Percentiles rank a stretch among this genome's conserved stretches.
phyloP scores from a whole-genome alignment of 2,113 vertebrate genomes.

The Hippocampus comes region DNA sequence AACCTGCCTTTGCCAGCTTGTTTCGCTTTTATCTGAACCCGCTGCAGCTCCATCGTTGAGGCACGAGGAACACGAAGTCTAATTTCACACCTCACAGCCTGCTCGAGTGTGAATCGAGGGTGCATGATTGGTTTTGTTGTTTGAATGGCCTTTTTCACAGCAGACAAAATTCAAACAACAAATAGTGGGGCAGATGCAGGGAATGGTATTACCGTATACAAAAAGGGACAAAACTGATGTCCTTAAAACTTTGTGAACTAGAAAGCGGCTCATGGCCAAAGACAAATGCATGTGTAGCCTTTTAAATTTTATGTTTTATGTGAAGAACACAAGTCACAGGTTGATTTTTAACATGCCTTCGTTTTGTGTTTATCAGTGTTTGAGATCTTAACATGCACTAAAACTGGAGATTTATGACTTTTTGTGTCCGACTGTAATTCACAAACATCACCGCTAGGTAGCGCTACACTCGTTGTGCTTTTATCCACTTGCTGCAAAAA shows the following conservation, averaged over 20 bases:
- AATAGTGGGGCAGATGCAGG: no score
- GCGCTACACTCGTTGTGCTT: background rate
- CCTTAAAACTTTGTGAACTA: background rate
- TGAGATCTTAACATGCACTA: no score
- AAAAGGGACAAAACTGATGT: background rate
- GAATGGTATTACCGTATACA: background rate
- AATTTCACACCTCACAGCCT: conserved; percentile 20
- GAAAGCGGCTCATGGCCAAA: no score
- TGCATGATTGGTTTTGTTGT: background rate
- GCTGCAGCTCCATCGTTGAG: conserved; percentile 6
- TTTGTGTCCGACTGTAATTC: background rate
- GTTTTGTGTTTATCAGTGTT: no score
- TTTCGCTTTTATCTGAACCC: background rate
- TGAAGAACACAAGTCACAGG: no score
- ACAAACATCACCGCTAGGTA: background rate
- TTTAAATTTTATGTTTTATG: no score
- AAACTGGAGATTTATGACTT: background rate
- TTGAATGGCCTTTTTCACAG: background rate
- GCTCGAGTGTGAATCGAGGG: background rate
- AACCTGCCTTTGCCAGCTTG: conserved; percentile 10
- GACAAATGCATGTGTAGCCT: no score
- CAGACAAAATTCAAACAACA: no score
- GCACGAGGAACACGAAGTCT: conserved; percentile 10
- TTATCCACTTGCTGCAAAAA: no score
- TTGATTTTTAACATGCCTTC: no score